Conservation (phyloP, 2,888 invertebrate genomes). For the Sinhomidia bicolor region DNA sequence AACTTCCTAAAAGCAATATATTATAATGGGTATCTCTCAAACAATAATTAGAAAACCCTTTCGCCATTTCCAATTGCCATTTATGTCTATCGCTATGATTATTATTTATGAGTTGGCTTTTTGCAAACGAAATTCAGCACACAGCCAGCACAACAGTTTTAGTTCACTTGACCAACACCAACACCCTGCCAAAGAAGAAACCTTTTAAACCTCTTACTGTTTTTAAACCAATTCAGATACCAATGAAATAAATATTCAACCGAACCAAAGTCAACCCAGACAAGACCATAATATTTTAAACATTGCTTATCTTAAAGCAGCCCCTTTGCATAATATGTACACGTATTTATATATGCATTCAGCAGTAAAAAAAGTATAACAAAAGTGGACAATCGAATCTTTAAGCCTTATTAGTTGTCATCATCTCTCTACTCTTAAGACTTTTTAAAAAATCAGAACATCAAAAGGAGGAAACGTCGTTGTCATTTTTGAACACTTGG, state of each 20-base stretch:
- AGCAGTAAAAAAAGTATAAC: no score
- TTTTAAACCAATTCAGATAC: neutral
- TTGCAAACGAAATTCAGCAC: constrained; percentile 15
- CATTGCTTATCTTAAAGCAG: neutral
- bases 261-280: neutral
- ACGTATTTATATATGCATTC: neutral
- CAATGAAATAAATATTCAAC: neutral
- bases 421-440: no score
- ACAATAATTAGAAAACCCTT: constrained; percentile 46
- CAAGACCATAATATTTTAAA: neutral
- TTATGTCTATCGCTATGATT: constrained; percentile 42
- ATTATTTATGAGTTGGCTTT: constrained; percentile 46
- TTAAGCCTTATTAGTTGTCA: no score
- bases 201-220: neutral
- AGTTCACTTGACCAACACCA: neutral
- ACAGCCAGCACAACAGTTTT: neutral
- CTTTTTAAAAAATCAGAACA: no score
- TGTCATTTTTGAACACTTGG: no score
- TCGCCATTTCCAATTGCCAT: constrained; percentile 51
- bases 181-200: neutral
- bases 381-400: no score
- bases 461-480: no score
- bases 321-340: neutral
- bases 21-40: constrained; percentile 11
- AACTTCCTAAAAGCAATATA: constrained; percentile 47